Percentiles rank a stretch among this genome's conserved stretches.
phyloP scores from a whole-genome alignment of 2,888 invertebrate genomes.

The Ctena decussata region DNA sequence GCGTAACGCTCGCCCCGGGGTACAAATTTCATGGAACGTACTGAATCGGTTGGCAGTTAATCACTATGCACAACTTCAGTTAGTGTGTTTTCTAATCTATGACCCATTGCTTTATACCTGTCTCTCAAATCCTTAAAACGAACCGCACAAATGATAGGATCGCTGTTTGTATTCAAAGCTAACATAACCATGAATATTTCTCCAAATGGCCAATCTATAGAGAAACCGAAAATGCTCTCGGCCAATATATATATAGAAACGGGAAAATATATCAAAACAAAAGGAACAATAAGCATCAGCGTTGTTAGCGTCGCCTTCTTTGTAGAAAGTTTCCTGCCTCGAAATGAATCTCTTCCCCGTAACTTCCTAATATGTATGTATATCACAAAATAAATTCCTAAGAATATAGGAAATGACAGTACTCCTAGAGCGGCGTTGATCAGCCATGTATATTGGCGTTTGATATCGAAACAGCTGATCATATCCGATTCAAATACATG shows the following conservation, averaged over 20 bases:
- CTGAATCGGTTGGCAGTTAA: too few relatives aligned
- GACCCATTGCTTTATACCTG: neutral
- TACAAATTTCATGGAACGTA: too few relatives aligned
- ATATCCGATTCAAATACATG: neutral
- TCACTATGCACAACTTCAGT: too few relatives aligned
- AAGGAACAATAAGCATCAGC: neutral
- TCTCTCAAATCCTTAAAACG: neutral
- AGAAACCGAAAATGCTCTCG: neutral
- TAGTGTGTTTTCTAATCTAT: neutral
- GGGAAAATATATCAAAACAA: neutral
- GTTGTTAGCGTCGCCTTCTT: constrained; percentile 2
- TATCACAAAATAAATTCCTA: neutral
- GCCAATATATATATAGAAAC: neutral
- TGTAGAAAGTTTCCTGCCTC: neutral
- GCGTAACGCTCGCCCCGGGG: too few relatives aligned
- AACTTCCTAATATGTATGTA: neutral
- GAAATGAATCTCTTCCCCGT: neutral
- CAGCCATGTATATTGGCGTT: neutral
- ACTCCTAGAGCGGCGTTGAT: neutral
- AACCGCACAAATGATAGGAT: neutral
- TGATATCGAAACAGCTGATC: neutral
- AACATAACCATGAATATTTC: constrained; percentile 4
- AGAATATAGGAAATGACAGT: neutral
- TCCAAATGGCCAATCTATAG: neutral
- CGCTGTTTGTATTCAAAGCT: neutral